Percentiles rank a stretch among this genome's conserved stretches.
Conservation (phyloP, 1,140 invertebrate species). For the Tetragonula clypearis region DNA sequence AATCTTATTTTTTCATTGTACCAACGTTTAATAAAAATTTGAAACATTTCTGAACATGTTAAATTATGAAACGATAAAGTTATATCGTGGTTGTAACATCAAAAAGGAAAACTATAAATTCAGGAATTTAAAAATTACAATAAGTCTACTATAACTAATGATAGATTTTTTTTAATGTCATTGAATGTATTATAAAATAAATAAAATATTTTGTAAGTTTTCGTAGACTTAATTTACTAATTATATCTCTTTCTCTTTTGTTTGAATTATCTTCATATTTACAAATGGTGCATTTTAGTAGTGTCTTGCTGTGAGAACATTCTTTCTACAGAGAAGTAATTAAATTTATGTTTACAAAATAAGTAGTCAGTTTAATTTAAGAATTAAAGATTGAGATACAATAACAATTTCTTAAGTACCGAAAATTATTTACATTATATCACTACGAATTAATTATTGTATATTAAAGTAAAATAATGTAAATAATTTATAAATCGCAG, state of each 20-base stretch:
- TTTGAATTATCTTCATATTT: conserved; percentile 29
- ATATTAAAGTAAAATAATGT: not conserved
- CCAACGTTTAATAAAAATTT: not conserved
- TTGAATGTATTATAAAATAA: conserved; percentile 43
- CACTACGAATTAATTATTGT: too few species aligned
- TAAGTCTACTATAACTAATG: conserved; percentile 15
- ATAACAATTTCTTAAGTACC: not conserved
- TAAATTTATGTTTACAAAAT: not conserved
- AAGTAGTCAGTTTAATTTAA: not conserved
- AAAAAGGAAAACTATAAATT: conserved; percentile 10
- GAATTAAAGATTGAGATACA: not conserved
- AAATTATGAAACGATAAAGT: not conserved
- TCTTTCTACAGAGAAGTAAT: not conserved
- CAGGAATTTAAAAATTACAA: conserved; percentile 22
- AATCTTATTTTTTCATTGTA: conserved; percentile 1
- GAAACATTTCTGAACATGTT: not conserved
- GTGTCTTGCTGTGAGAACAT: not conserved
- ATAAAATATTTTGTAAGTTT: conserved; percentile 30
- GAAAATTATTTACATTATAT: not conserved
- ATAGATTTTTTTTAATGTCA: conserved; percentile 28
- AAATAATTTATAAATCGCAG: not conserved
- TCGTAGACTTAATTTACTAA: conserved; percentile 17
- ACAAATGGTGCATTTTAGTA: conserved; percentile 27
- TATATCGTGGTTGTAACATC: not conserved
- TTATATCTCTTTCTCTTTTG: not conserved